Conservation (phyloP, 2,888 invertebrate species). For the Aleiodes leptofemur region DNA sequence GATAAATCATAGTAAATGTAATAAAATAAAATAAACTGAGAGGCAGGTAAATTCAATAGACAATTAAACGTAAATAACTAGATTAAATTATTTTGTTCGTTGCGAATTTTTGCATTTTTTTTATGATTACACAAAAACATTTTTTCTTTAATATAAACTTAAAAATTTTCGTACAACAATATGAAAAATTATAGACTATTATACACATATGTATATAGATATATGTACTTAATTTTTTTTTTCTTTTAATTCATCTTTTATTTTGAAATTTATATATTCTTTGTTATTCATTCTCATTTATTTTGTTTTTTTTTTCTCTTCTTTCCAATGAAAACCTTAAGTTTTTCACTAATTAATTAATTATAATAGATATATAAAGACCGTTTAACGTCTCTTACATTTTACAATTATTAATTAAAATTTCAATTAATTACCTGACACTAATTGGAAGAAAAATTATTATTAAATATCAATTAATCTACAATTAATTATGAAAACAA, state of each 20-base stretch:
- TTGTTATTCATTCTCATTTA: constrained; percentile 47
- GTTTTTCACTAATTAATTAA: constrained; percentile 81
- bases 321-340: constrained; percentile 82
- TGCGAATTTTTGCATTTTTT: constrained; percentile 44
- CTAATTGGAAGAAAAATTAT: constrained; percentile 10
- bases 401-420: constrained; percentile 22
- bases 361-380: constrained; percentile 62
- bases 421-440: constrained; percentile 10
- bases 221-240: constrained; percentile 58
- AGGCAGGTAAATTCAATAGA: constrained; percentile 15
- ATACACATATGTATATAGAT: constrained; percentile 75
- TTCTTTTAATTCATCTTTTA: constrained; percentile 53
- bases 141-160: constrained; percentile 85
- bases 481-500: constrained; percentile 16
- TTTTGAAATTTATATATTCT: constrained; percentile 45
- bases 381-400: constrained; percentile 54
- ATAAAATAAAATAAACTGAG: neutral
- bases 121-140: constrained; percentile 87
- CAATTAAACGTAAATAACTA: constrained; percentile 29
- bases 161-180: constrained; percentile 89
- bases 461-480: neutral
- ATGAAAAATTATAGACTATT: constrained; percentile 91
- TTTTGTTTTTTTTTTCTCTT: constrained; percentile 54
- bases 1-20: no score
- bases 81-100: constrained; percentile 41